A percentile compares a stretch with the other conserved stretches of the same genome.
phyloP scores from a whole-genome alignment of 2,888 invertebrate species.

The Chromoteleia sp. region DNA sequence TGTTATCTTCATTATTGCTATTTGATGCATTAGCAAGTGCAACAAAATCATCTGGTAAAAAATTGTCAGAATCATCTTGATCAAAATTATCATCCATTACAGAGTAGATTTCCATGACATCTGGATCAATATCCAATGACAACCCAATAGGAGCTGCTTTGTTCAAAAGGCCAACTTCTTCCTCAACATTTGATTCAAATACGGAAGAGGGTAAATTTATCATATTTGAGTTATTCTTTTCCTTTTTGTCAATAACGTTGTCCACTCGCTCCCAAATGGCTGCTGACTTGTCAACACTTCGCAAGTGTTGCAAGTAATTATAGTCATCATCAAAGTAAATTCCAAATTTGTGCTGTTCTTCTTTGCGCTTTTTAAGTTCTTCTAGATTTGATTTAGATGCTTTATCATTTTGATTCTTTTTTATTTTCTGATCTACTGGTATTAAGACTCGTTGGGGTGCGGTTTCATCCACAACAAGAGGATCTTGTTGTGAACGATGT shows the following conservation, averaged over 20 bases:
- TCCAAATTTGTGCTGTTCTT: conserved; percentile 94
- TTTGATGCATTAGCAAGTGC: conserved; percentile 89
- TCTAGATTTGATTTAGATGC: conserved; percentile 35
- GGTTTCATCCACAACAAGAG: conserved; percentile 93
- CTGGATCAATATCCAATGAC: conserved; percentile 92
- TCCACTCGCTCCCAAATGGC: conserved; percentile 86
- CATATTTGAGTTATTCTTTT: too few relatives aligned
- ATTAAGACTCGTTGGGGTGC: conserved; percentile 95
- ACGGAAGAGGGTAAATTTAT: conserved; percentile 93
- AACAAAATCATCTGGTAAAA: conserved; percentile 97
- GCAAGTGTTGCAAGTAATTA: conserved; percentile 96
- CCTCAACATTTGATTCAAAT: conserved; percentile 94
- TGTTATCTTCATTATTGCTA: conserved; percentile 72
- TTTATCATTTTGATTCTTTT: conserved; percentile 72
- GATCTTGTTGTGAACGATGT: conserved; percentile 97
- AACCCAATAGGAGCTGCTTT: conserved; percentile 90
- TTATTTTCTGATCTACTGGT: conserved; percentile 84
- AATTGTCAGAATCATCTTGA: conserved; percentile 92
- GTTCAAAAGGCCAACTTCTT: conserved; percentile 93
- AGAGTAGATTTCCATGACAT: conserved; percentile 89
- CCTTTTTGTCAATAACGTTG: conserved; percentile 68
- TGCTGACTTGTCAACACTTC: conserved; percentile 86
- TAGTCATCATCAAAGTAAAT: conserved; percentile 98
- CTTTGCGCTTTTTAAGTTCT: conserved; percentile 86
- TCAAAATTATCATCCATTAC: conserved; percentile 97